Evolutionary conservation across 2,888 invertebrate species (phyloP), one percentile per base, ranked within the genome.

Genomic region (Julus scandinavius): DNA sequence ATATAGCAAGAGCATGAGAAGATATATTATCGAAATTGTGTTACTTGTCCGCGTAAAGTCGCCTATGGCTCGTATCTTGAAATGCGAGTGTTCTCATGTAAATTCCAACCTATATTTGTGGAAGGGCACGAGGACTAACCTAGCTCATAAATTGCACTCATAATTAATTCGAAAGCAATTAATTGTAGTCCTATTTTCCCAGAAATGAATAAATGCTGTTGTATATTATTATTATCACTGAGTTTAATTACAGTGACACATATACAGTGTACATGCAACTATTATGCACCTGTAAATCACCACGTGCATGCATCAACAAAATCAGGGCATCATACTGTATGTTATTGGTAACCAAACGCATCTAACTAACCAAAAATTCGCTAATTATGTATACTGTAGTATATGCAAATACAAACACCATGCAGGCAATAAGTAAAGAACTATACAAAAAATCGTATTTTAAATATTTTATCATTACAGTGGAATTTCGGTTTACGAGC

Each of bases 151-250:
- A 80, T 80, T 80, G 29, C 80, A 38, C 80, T 38, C 13, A 13
- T 38, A 80, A 80, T 80, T 80, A 80, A 80, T 38, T 80, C 80
- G 80, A 80, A 38, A 80, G 80, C 38, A 15, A 40, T 80, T 80
- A 80, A 80, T 29, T 80, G 80, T 15, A 80, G 80, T 15, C 80
- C 80, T 80, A 80, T 80, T 80, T 80, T 40, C 38, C 29, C 80
- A 15, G 80, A 80, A 80, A 80, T 80, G 80, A 80, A 80, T 80
- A 40, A 80, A 80, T 80, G 80, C 38, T 29, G 80, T 80, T 38
- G 40, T 29, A 38, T 80, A 38, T 40, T 29, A 40, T 80, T 29
- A 80, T 80, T 80, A 80, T 80, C 80, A 13, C 80, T 40, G 80
- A 4, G 38, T 15, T 40, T 80, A 80, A 80, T 80, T 80, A 80